These are phyloP conservation scores for Nematopogon swammerdamellus DNA, from an alignment of 2,888 invertebrate species.

Conservation along the genomic window DNA sequence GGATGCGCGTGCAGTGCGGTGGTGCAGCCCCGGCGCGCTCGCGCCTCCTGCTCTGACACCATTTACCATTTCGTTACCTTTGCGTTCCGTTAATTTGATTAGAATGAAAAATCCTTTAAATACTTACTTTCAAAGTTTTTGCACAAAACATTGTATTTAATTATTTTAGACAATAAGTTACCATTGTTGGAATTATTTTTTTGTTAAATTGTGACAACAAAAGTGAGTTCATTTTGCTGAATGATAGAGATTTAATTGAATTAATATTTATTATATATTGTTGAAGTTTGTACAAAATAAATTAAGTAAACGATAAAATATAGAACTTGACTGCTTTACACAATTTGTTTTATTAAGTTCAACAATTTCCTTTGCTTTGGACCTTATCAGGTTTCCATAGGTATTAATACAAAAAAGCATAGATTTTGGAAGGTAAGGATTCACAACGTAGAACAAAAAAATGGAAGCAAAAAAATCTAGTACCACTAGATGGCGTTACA, in stretches of 20 bases:
- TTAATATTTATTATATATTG: constrained; percentile 56
- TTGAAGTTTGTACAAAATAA: constrained; percentile 62
- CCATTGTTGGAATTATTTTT: constrained; percentile 40
- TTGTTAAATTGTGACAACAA: constrained; percentile 48
- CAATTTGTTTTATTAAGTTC: constrained; percentile 2
- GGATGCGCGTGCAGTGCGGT: no score
- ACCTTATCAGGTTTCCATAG: no score
- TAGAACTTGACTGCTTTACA: constrained; percentile 58
- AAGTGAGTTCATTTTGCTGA: constrained; percentile 58
- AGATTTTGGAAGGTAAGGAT: no score
- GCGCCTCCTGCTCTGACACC: background rate
- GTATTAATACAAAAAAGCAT: no score
- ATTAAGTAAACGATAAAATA: constrained; percentile 59
- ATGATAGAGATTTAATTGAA: constrained; percentile 57
- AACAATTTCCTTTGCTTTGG: background rate
- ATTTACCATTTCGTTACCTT: constrained; percentile 7
- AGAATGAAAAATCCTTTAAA: background rate
- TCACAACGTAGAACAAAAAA: no score
- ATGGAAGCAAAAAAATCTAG: no score
- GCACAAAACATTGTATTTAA: constrained; percentile 59
- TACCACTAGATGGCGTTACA: no score
- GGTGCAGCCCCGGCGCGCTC: no score
- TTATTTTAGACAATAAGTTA: constrained; percentile 59
- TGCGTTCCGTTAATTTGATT: constrained; percentile 21
- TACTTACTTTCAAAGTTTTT: constrained; percentile 29